Base-by-base conservation (phyloP, 2,888 invertebrate genomes). In the Hetaerina titia region DNA sequence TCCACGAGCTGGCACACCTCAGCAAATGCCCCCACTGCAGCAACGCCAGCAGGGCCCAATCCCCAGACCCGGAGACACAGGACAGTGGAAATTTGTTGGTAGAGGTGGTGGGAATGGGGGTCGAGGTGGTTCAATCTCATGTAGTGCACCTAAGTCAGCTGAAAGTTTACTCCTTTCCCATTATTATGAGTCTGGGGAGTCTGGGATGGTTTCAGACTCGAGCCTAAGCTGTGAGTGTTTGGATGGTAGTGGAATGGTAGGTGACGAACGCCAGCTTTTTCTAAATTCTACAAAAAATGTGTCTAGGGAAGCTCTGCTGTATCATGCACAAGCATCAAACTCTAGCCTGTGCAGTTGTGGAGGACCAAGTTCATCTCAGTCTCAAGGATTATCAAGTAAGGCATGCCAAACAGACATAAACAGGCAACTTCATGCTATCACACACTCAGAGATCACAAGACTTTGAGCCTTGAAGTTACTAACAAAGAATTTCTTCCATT, bases 131-230 rank as follows among this genome's bases (percentile, higher is more conserved):
- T 96, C 97, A 98, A 96, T 96, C 98, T 0, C 69, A 2, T 92
- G 92, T 17, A 56, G 92, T 56, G 92, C 92, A 11, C 98, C 98
- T 1, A 98, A 98, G 96, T 98, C 98, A 0, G 98, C 98, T 0
- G 98, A 98, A 96, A 98, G 98, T 96, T 97, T 98, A 45, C 97
- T 98, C 45, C 97, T 98, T 89, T 97, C 98, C 31, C 97, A 98
- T 4, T 98, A 98, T 95, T 98, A 98, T 96, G 94, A 95, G 89
- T 92, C 92, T 1, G 92, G 92, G 19, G 92, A 92, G 45, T 69
- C 92, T 0, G 92, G 92, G 69, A 92, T 92, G 92, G 96, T 97
- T 95, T 97, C 97, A 92, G 98, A 98, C 96, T 98, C 98, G 5
- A 98, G 98, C 96, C 96, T 98, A 11, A 98, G 98, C 95, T 98